phyloP scores from a whole-genome alignment of 2,888 invertebrate species.

The Volucella inflata region DNA sequence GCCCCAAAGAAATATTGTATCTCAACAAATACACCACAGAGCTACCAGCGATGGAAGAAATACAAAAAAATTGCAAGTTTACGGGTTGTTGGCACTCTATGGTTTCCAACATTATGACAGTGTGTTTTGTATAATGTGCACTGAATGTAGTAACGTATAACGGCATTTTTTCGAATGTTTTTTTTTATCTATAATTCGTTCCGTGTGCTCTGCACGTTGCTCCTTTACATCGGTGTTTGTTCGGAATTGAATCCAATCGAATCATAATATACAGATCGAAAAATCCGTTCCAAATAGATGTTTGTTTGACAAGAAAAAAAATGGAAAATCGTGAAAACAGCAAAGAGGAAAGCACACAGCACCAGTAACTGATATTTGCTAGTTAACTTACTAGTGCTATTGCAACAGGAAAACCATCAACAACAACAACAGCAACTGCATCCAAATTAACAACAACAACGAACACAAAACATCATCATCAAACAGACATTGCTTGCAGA shows the following conservation, averaged over 20 bases:
- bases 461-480: background rate
- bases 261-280: conserved; percentile 29
- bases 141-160: conserved; percentile 73
- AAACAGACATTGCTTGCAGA: conserved; percentile 20
- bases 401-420: conserved; percentile 58
- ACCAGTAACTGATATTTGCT: conserved; percentile 56
- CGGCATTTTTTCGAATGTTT: conserved; percentile 70
- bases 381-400: conserved; percentile 38
- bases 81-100: conserved; percentile 75
- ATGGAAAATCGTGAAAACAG: conserved; percentile 7
- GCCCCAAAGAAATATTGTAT: conserved; percentile 62
- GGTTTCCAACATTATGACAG: conserved; percentile 74
- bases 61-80: conserved; percentile 72
- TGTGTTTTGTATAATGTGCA: conserved; percentile 75
- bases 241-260: conserved; percentile 49
- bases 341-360: conserved; percentile 32
- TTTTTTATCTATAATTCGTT: conserved; percentile 14
- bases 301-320: conserved; percentile 25
- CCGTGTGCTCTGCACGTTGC: conserved; percentile 44
- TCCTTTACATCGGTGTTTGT: conserved; percentile 54
- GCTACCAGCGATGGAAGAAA: conserved; percentile 60
- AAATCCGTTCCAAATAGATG: conserved; percentile 42
- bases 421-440: conserved; percentile 1
- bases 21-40: conserved; percentile 71
- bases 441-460: conserved; percentile 17